Conservation (phyloP, 1,140 invertebrate species). For the Drosophila carrolli region DNA sequence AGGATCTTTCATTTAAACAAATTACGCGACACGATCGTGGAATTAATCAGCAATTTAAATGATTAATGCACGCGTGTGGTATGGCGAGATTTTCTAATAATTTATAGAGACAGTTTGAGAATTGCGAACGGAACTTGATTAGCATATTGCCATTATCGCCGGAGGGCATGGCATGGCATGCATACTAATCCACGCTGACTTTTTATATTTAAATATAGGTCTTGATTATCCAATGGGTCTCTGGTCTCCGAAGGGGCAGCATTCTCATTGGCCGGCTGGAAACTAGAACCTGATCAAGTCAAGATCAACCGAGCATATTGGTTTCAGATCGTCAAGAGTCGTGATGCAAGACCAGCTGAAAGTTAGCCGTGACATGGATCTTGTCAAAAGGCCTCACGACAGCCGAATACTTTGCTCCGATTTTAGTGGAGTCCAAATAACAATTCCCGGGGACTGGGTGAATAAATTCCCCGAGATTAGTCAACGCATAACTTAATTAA, state of each 20-base stretch:
- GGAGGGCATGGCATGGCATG: slow-evolving; percentile 32
- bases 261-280: slow-evolving; percentile 21
- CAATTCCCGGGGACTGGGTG: neutral
- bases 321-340: slow-evolving; percentile 40
- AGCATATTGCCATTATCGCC: slow-evolving; percentile 24
- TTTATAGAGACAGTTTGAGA: slow-evolving; percentile 46
- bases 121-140: slow-evolving; percentile 58
- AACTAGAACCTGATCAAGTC: slow-evolving; percentile 24
- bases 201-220: slow-evolving; percentile 33
- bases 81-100: slow-evolving; percentile 37
- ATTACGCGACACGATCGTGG: slow-evolving; percentile 51
- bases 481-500: slow-evolving; percentile 22
- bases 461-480: slow-evolving; percentile 10
- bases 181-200: slow-evolving; percentile 27
- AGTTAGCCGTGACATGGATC: slow-evolving; percentile 50
- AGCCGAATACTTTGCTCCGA: slow-evolving; percentile 31
- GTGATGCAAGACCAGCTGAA: slow-evolving; percentile 37
- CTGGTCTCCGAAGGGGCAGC: slow-evolving; percentile 14
- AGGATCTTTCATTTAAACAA: slow-evolving; percentile 36
- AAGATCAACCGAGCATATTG: slow-evolving; percentile 40
- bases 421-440: neutral
- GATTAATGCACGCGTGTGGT: slow-evolving; percentile 61
- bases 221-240: slow-evolving; percentile 25
- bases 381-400: slow-evolving; percentile 31
- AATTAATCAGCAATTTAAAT: slow-evolving; percentile 45